Evolutionary conservation across 1,140 invertebrate genomes (phyloP).

Genomic region (Eulimnadia texana): DNA sequence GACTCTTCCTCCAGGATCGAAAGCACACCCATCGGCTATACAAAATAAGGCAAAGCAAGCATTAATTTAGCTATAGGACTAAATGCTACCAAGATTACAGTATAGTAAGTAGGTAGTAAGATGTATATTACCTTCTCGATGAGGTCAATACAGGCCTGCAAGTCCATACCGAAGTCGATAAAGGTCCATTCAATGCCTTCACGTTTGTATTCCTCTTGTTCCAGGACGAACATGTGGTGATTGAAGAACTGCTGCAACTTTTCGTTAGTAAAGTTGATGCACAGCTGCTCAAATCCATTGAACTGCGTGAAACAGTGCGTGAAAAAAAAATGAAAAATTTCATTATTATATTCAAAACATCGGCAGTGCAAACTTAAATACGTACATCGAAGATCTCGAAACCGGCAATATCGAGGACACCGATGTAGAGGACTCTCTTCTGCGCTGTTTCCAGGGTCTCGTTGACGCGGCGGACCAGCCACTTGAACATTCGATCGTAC

Average conservation of each 20-base stretch:
- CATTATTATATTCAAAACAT: not conserved
- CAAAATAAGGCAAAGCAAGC: not conserved
- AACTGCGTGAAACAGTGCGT: slow-evolving; percentile 38
- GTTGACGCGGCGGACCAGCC: slow-evolving; percentile 96
- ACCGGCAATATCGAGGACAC: slow-evolving; percentile 99
- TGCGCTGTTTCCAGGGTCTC: slow-evolving; percentile 94
- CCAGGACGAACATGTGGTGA: slow-evolving; percentile 94
- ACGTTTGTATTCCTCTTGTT: slow-evolving; percentile 91
- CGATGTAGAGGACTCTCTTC: slow-evolving; percentile 95
- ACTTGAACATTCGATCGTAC: slow-evolving; percentile 94
- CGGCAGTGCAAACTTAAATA: no score
- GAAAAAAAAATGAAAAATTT: not conserved
- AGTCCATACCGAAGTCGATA: slow-evolving; percentile 96
- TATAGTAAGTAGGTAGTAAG: no score
- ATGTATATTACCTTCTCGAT: slow-evolving; percentile 73
- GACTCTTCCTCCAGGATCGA: slow-evolving; percentile 55
- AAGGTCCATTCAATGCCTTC: slow-evolving; percentile 89
- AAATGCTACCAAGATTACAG: no score
- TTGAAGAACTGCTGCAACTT: slow-evolving; percentile 97
- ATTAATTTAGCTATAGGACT: not conserved
- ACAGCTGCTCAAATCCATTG: slow-evolving; percentile 95
- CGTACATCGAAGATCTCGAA: slow-evolving; percentile 99
- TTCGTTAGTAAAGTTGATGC: slow-evolving; percentile 98
- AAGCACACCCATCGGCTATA: slow-evolving; percentile 49
- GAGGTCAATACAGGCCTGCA: slow-evolving; percentile 88